Conservation (phyloP, 2,797 vertebrate species). For the Coracias cyanogaster region DNA sequence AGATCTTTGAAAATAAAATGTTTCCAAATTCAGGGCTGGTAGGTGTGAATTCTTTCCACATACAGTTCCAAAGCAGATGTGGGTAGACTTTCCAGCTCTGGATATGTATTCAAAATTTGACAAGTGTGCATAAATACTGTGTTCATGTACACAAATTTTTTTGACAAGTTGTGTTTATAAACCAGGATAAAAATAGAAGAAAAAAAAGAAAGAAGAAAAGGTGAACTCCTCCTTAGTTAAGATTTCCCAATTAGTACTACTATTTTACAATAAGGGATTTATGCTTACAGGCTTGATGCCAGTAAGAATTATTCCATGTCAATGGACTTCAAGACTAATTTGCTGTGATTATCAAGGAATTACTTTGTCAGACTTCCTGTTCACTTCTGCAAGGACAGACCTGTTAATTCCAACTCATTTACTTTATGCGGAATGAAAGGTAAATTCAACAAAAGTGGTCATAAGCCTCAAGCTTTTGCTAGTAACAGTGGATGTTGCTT, state of each 20-base stretch:
- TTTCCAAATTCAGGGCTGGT: background rate
- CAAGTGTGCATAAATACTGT: background rate
- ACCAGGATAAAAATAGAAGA: background rate
- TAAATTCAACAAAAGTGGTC: slow-evolving; percentile 71
- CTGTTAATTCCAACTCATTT: slow-evolving; percentile 88
- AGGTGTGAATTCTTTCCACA: background rate
- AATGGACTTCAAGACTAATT: slow-evolving; percentile 86
- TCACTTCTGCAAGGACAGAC: slow-evolving; percentile 81
- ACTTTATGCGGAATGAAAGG: slow-evolving; percentile 78
- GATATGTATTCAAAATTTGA: background rate
- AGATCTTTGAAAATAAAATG: background rate
- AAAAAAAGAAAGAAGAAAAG: background rate
- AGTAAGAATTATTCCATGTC: slow-evolving; percentile 88
- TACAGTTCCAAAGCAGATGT: background rate
- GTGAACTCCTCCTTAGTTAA: background rate
- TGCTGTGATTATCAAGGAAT: slow-evolving; percentile 84
- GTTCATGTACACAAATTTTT: background rate
- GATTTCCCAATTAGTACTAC: slow-evolving; percentile 36
- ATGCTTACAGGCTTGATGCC: slow-evolving; percentile 78
- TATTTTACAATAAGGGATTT: slow-evolving; percentile 80
- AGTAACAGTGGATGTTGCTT: slow-evolving; percentile 57
- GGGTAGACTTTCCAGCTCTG: background rate
- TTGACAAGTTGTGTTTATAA: background rate
- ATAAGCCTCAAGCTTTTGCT: slow-evolving; percentile 71
- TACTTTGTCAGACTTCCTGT: slow-evolving; percentile 81